Percentiles rank a stretch among this genome's conserved stretches.
phyloP scores from a whole-genome alignment of 2,113 vertebrate genomes.

The Plectropomus leopardus region DNA sequence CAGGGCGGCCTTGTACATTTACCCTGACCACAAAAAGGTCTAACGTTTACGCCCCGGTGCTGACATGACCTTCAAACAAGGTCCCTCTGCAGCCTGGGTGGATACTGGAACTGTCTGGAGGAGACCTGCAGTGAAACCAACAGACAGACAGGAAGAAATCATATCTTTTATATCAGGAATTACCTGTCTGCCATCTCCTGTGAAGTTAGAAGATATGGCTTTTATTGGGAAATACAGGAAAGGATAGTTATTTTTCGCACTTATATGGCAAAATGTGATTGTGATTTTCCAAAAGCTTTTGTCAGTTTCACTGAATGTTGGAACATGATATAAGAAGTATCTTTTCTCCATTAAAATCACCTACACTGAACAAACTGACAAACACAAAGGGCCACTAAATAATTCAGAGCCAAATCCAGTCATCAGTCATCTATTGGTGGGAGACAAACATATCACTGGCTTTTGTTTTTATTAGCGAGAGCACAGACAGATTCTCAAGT shows the following conservation, averaged over 20 bases:
- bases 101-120: conserved; percentile 80
- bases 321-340: conserved; percentile 51
- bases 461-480: conserved; percentile 67
- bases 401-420: conserved; percentile 64
- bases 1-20: conserved; percentile 85
- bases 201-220: conserved; percentile 68
- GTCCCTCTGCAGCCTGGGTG: conserved; percentile 72
- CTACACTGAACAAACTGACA: conserved; percentile 55
- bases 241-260: conserved; percentile 64
- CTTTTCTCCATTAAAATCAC: conserved; percentile 49
- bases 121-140: conserved; percentile 64
- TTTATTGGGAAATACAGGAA: conserved; percentile 68
- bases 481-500: conserved; percentile 53
- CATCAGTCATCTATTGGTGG: conserved; percentile 37
- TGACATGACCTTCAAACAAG: conserved; percentile 86
- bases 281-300: conserved; percentile 50
- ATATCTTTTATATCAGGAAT: conserved; percentile 78
- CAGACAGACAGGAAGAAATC: conserved; percentile 79
- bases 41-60: conserved; percentile 82
- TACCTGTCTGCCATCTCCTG: conserved; percentile 64
- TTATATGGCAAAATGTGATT: conserved; percentile 52
- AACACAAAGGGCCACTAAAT: conserved; percentile 59
- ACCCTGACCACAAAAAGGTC: conserved; percentile 86
- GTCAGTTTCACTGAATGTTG: conserved; percentile 49
- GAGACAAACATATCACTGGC: conserved; percentile 39